Evolutionary conservation across 1,140 invertebrate species (phyloP), one percentile per base, ranked within the genome.

Genomic region (Nymphalis io): DNA sequence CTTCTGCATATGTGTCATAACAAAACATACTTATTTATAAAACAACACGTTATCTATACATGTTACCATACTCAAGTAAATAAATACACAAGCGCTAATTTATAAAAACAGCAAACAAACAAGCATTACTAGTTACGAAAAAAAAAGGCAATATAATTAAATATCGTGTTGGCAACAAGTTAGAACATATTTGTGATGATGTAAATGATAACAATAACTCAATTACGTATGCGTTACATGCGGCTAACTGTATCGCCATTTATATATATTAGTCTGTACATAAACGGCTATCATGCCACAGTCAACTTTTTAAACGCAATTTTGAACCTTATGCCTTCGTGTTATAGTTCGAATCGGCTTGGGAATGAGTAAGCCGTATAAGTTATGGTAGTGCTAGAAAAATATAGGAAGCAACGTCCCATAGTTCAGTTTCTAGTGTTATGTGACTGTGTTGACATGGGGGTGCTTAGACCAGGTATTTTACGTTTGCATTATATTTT

Each of bases 161-260:
- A 51, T 42, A 51, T 10, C 44, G 20, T 53, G 12, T 53, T 21
- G 18, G 13, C 12, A 20, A 39, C 62, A 33, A 67, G 64, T 66
- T 66, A 71, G 61, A 62, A 67, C 70, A 68, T 60, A 51, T 51
- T 51, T 51, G 39, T 58, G 65, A 79, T 83, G 78, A 81, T 82
- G 80, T 81, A 87, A 85, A 84, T 81, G 72, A 81, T 78, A 82
- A 80, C 84, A 81, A 80, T 82, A 80, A 76, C 73, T 72, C 72
- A 70, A 85, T 89, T 85, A 82, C 76, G 79, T 83, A 87, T 87
- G 79, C 85, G 67, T 71, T 71, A 70, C 82, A 79, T 73, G 74
- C 67, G 63, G 68, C 64, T 90, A 89, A 89, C 87, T 87, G 87
- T 89, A 87, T 63, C 77, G 62, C 87, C 79, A 59, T 82, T 75